Percentiles rank a stretch among this genome's conserved stretches.
These are phyloP conservation scores for Epinephelus lanceolatus DNA, from an alignment of 2,113 vertebrate genomes.

Conservation along the genomic window DNA sequence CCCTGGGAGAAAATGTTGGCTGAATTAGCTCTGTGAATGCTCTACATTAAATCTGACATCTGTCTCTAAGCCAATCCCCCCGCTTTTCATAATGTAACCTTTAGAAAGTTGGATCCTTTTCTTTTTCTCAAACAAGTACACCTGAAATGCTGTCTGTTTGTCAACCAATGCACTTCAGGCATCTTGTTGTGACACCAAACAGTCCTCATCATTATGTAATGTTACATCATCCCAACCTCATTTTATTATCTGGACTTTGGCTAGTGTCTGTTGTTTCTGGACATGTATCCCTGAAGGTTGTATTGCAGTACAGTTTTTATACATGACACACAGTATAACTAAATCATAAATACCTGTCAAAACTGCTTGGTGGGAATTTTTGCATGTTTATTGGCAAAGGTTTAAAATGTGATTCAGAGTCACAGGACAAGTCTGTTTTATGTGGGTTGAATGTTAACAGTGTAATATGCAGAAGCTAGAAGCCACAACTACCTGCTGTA, in stretches of 20 bases:
- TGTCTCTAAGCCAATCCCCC: neutral
- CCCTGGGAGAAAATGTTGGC: neutral
- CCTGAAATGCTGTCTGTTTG: too few species aligned
- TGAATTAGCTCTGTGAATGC: neutral
- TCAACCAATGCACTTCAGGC: neutral
- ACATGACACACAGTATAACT: neutral
- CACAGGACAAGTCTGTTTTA: neutral
- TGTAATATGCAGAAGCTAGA: neutral
- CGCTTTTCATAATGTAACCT: neutral
- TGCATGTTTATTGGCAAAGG: neutral
- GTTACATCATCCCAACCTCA: neutral
- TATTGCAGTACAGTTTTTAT: neutral
- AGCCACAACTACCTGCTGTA: neutral
- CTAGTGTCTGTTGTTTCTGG: neutral
- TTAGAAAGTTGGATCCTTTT: neutral
- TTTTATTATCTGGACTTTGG: constrained; percentile 10
- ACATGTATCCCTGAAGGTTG: neutral
- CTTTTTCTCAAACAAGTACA: neutral
- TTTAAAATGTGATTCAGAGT: neutral
- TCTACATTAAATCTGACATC: neutral
- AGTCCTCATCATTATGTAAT: neutral
- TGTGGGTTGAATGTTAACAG: neutral
- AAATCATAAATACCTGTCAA: neutral
- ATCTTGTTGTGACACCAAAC: neutral
- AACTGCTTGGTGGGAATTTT: neutral